These are phyloP conservation scores for Eupithecia abbreviata DNA, from an alignment of 2,888 invertebrate species.

Conservation along the genomic window DNA sequence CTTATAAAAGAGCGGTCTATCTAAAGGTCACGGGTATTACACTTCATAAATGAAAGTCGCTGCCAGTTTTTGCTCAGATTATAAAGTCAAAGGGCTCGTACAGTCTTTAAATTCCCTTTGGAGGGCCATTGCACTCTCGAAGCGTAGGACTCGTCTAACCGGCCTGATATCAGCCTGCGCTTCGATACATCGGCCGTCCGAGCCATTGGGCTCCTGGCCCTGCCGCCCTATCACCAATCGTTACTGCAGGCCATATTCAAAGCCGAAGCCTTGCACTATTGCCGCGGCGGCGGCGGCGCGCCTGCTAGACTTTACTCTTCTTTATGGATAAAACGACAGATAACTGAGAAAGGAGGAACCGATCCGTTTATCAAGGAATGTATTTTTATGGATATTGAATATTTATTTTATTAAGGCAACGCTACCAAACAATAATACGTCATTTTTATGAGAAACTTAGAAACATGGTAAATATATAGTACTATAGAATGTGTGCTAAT, in stretches of 20 bases:
- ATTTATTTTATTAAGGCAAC: too few species aligned
- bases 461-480: too few species aligned
- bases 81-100: slow-evolving; percentile 73
- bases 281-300: neutral
- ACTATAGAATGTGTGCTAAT: too few species aligned
- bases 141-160: slow-evolving; percentile 80
- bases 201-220: slow-evolving; percentile 59
- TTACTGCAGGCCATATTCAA: slow-evolving; percentile 63
- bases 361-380: neutral
- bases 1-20: neutral
- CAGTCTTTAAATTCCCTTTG: slow-evolving; percentile 80
- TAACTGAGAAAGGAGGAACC: neutral
- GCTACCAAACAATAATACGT: too few species aligned
- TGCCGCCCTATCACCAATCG: slow-evolving; percentile 78
- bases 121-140: slow-evolving; percentile 82
- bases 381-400: neutral
- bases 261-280: slow-evolving; percentile 27
- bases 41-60: slow-evolving; percentile 18
- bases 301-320: neutral
- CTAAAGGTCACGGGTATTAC: slow-evolving; percentile 2
- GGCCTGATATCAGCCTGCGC: slow-evolving; percentile 80
- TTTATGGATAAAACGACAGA: neutral
- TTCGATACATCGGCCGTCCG: slow-evolving; percentile 74
- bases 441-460: too few species aligned
- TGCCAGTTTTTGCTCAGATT: slow-evolving; percentile 43